phyloP scores from a whole-genome alignment of 2,888 invertebrate genomes.

The Amiota communis region DNA sequence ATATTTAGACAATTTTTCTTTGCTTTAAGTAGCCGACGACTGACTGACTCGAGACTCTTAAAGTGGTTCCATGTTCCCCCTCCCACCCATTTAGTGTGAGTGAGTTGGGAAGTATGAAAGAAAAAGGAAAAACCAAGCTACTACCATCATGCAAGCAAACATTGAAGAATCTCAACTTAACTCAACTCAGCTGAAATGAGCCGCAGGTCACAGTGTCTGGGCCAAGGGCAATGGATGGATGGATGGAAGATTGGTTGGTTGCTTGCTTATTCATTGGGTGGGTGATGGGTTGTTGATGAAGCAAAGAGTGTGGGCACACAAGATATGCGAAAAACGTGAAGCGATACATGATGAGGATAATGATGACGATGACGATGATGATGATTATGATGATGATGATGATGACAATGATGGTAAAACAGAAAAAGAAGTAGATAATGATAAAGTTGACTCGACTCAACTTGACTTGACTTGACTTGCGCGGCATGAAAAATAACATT shows the following conservation, averaged over 20 bases:
- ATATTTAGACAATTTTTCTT: conserved; percentile 49
- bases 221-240: neutral
- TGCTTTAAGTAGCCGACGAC: conserved; percentile 21
- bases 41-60: neutral
- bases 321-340: conserved; percentile 18
- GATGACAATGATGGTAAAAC: conserved; percentile 2
- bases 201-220: conserved; percentile 7
- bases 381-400: conserved; percentile 1
- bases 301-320: neutral
- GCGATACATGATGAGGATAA: neutral
- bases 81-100: neutral
- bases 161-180: too few relatives aligned
- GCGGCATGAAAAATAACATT: conserved; percentile 66
- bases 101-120: neutral
- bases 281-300: neutral
- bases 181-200: neutral
- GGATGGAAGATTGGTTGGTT: neutral
- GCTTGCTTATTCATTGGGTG: neutral
- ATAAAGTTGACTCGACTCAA: conserved; percentile 3
- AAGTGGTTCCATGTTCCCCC: too few relatives aligned
- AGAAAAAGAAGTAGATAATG: neutral
- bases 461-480: conserved; percentile 10
- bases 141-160: too few relatives aligned
- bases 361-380: conserved; percentile 1
- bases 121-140: neutral